Percentiles rank a stretch among this genome's conserved stretches.
These are phyloP conservation scores for Sphinx pinastri DNA, from an alignment of 2,888 invertebrate genomes.

Conservation along the genomic window DNA sequence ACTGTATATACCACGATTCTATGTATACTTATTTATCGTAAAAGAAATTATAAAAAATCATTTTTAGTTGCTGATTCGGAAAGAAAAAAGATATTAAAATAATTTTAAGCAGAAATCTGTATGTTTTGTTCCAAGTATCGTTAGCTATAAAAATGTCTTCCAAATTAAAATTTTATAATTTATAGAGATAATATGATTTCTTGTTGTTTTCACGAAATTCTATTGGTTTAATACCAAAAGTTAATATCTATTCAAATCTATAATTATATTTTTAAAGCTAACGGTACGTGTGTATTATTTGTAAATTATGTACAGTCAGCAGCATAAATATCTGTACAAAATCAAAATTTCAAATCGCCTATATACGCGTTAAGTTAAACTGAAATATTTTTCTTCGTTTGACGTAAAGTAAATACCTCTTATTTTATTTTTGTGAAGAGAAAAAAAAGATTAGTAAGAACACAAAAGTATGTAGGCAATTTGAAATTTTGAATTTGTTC, in stretches of 20 bases:
- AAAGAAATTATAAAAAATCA: slow-evolving; percentile 35
- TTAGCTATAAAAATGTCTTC: slow-evolving; percentile 11
- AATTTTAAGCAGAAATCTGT: slow-evolving; percentile 9
- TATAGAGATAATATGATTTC: background rate
- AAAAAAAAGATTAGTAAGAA: too few species aligned
- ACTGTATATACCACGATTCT: slow-evolving; percentile 67
- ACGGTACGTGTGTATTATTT: slow-evolving; percentile 9
- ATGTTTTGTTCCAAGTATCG: background rate
- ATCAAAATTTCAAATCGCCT: too few species aligned
- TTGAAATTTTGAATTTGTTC: too few species aligned
- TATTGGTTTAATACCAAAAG: too few species aligned
- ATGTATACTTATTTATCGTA: slow-evolving; percentile 48
- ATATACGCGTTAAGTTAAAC: too few species aligned
- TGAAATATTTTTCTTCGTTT: too few species aligned
- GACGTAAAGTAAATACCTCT: too few species aligned
- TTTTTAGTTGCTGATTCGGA: slow-evolving; percentile 29
- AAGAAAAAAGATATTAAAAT: background rate
- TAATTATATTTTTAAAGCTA: background rate
- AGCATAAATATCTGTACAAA: too few species aligned
- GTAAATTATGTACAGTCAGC: background rate
- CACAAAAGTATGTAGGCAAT: too few species aligned
- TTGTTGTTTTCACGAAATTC: background rate
- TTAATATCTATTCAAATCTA: background rate
- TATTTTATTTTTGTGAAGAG: too few species aligned
- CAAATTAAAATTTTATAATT: background rate